Evolutionary conservation across 92 coral and sea anemone species (phyloP), one percentile per base, ranked within the genome.

Genomic region (Parazoanthus atlanticus): DNA sequence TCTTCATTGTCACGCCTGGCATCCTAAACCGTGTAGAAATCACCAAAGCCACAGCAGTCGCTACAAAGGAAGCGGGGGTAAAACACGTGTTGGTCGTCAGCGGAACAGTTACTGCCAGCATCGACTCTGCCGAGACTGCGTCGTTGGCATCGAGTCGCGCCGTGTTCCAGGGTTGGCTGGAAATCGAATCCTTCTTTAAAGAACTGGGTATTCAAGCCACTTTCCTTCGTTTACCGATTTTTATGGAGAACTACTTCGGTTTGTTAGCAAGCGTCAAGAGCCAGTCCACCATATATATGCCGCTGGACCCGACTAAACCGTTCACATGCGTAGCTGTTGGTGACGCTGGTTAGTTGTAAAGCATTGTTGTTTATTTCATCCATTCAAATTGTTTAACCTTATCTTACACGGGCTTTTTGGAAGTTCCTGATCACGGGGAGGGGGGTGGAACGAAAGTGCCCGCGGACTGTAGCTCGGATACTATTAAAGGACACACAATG

Each of bases 1-100:
- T 94, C 31, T 91, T 90, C 31, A 92, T 94, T 67, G 93, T 94
- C 41, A 90, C 93, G 6, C 97, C 97, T 19, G 77, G 89, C n/a
- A 65, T 76, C 29, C 87, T 88, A 78, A 87, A 89, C 82, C 93
- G 95, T 23, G 80, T 69, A 3, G 91, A 89, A 32, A 58, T 94
- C 65, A 88, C 91, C 17, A 91, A 82, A 47, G 90, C 81, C 36
- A 93, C 97, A 31, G 97, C 93, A 28, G 89, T 81, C 61, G 92
- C 88, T 9, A 94, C 95, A 4, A 82, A 92, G 70, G 87, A 80
- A 47, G 94, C 93, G 8, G 97, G 92, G 0, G 94, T 94, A 49
- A 88, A 91, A 34, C 88, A 88, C 74, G 85, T 94, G 67, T 88
- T 91, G 16, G 88, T 92, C 38, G 88, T 94, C 9, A 92, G 97